Conservation (phyloP, 1,140 invertebrate genomes). For the honey bee (Apis mellifera) region Amel_HAv3.1 CM009932.2:12625001-12625500, state of each 20-base stretch:
- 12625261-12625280: constrained; percentile 6
- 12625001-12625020: constrained; percentile 92
- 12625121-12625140: constrained; percentile 10
- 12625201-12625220: constrained; percentile 11
- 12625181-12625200: constrained; percentile 32
- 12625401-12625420: constrained; percentile 63
- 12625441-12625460: constrained; percentile 55
- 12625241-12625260: constrained; percentile 22
- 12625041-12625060: constrained; percentile 86
- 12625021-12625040: constrained; percentile 96
- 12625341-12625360: constrained; percentile 41
- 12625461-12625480: constrained; percentile 61
- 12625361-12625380: constrained; percentile 37
- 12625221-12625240: constrained; percentile 26
- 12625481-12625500: constrained; percentile 53
- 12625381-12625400: constrained; percentile 65
- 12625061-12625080: constrained; percentile 3
- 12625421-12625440: constrained; percentile 58
- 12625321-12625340: constrained; percentile 32
- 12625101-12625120: constrained; percentile 1
- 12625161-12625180: constrained; percentile 2
- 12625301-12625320: constrained; percentile 11
- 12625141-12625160: constrained; percentile 3
- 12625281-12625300: constrained; percentile 19
- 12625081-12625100: constrained; percentile 9